Percentiles rank a stretch among this genome's conserved stretches.
Evolutionary conservation across 2,113 vertebrate species (phyloP).

Genomic region (Megaptera novaeangliae): DNA sequence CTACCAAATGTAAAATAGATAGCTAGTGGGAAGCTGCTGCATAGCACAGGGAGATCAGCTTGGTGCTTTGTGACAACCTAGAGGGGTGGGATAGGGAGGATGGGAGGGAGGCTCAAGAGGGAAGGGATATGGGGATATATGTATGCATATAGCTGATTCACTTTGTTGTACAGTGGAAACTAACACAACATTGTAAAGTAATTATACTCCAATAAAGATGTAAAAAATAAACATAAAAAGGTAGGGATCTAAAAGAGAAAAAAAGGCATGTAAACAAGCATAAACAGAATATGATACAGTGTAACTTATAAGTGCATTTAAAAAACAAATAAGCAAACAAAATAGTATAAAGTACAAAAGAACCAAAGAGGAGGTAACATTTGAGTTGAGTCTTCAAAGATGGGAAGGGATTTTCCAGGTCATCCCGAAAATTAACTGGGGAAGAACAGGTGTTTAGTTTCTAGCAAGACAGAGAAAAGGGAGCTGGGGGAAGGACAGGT

Average conservation of each 20-base stretch:
- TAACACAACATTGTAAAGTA: too few species aligned
- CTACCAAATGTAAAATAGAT: too few species aligned
- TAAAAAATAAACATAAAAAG: not conserved
- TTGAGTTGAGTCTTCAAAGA: not conserved
- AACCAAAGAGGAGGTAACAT: not conserved
- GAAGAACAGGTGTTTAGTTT: not conserved
- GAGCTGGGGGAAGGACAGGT: not conserved
- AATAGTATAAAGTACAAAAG: not conserved
- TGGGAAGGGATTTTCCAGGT: not conserved
- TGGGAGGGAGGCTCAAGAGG: too few species aligned
- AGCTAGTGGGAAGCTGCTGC: too few species aligned
- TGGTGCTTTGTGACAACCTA: too few species aligned
- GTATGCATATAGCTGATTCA: too few species aligned
- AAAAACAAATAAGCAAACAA: not conserved
- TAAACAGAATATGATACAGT: not conserved
- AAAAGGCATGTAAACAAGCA: not conserved
- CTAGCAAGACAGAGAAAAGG: not conserved
- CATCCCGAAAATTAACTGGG: not conserved
- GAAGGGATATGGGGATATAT: too few species aligned
- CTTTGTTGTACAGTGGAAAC: too few species aligned
- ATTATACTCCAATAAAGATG: too few species aligned
- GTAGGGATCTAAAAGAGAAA: not conserved
- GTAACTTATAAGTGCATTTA: not conserved
- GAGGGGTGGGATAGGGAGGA: too few species aligned
- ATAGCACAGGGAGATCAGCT: too few species aligned